Conservation (phyloP, 2,797 vertebrate genomes). For the Caiman crocodilus region DNA sequence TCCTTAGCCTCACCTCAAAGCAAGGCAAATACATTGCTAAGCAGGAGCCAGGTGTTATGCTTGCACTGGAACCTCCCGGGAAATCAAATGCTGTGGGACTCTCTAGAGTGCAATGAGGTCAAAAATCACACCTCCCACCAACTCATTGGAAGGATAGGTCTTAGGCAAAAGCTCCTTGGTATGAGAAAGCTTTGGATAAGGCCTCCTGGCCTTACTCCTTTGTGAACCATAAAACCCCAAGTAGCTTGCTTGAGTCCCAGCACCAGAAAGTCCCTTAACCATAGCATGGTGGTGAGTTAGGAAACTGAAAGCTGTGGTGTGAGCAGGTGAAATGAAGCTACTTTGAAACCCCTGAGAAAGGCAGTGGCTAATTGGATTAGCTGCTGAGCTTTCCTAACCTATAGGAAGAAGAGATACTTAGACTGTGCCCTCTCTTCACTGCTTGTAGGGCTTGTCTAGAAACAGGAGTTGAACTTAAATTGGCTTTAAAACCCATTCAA, state of each 20-base stretch:
- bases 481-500: constrained; percentile 56
- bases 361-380: not conserved
- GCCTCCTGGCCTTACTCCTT: not conserved
- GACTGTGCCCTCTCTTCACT: not conserved
- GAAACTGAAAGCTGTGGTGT: fast-evolving
- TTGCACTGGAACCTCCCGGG: not conserved
- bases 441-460: not conserved
- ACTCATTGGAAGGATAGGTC: fast-evolving
- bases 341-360: fast-evolving
- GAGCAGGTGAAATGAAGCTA: not conserved
- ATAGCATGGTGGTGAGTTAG: not conserved
- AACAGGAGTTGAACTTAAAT: constrained; percentile 29
- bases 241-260: not conserved
- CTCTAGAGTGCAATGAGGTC: fast-evolving
- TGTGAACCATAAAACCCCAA: fast-evolving
- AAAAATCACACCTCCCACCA: not conserved
- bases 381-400: not conserved
- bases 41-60: not conserved
- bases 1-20: fast-evolving
- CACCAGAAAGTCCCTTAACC: too few species aligned
- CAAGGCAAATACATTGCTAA: not conserved
- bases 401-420: not conserved
- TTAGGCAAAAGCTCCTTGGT: fast-evolving
- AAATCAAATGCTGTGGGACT: not conserved
- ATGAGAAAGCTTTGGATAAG: fast-evolving